Evolutionary conservation across 2,113 vertebrate species (phyloP), one percentile per base, ranked within the genome.

Genomic region (Anolis sagrei): DNA sequence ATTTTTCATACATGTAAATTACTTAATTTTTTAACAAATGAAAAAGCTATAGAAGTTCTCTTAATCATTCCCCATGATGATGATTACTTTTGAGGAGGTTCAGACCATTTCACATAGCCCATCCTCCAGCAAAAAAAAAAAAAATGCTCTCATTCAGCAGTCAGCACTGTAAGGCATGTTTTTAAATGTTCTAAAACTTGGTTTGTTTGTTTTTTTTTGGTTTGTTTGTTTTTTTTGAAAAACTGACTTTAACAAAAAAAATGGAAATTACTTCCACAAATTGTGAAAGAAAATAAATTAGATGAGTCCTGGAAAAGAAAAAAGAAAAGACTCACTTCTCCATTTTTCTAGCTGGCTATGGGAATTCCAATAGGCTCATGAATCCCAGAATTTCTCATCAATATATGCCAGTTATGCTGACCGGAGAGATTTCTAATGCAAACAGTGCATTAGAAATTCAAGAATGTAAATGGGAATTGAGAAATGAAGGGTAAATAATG

Each of bases 401-500:
- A 79, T 79, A 74, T 68, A 58, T 44, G 7, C 48, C 86, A 88
- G 74, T 84, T 75, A 84, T 44, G 69, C 32, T 27, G 34, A 61
- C 44, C 54, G 61, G 34, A 51, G 76, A 88, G 76, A 80, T 68
- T 75, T 68, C 86, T 73, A 75, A 84, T 66, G 48, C 82, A 84
- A 88, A 88, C 76, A 88, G 68, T 79, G 61, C 69, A 44, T 74
- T 58, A 84, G 79, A 88, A 88, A 88, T 54, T 51, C 19, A 27
- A 69, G 81, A 44, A 19, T 79, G 44, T 79, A 84, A 84, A 84
- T 74, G 77, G 58, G 77, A 81, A 80, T 84, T 44, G 70, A 84
- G 86, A 84, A 84, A 80, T 25, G 48, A 84, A 88, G 14, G 76
- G 77, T 84, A 88, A 88, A 88, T 88, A 84, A 84, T 69, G 76